A percentile compares a stretch with the other conserved stretches of the same genome.
Evolutionary conservation across 2,113 vertebrate genomes (phyloP).

Genomic region (Ctenomys sociabilis): DNA sequence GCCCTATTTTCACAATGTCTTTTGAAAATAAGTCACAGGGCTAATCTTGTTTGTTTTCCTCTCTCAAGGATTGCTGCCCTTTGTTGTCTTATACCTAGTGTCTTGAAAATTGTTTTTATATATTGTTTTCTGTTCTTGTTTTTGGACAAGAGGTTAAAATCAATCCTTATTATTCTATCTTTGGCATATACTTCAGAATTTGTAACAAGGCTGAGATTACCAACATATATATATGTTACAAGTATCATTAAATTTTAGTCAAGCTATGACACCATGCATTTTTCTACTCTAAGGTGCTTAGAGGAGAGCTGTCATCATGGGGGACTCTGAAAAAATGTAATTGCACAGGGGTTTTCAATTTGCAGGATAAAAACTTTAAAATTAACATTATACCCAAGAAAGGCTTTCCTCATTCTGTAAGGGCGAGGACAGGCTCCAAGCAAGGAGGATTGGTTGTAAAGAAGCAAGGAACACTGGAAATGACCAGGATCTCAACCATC

Average conservation of each 20-base stretch:
- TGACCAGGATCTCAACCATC: background rate
- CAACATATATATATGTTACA: background rate
- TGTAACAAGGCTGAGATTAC: background rate
- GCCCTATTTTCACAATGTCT: background rate
- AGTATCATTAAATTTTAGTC: background rate
- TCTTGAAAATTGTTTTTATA: background rate
- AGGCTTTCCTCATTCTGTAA: background rate
- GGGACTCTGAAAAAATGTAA: background rate
- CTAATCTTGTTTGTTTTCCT: rapidly evolving
- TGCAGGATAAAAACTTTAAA: background rate
- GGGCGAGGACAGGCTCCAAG: background rate
- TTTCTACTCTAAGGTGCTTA: background rate
- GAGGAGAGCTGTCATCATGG: background rate
- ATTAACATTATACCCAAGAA: background rate
- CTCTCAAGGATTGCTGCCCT: background rate
- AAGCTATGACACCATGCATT: background rate
- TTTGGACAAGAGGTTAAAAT: background rate
- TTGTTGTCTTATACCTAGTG: background rate
- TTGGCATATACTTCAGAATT: background rate
- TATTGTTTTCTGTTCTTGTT: background rate
- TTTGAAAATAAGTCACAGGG: background rate
- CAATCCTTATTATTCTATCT: background rate
- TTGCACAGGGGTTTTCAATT: background rate
- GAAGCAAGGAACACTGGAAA: background rate
- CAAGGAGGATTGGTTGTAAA: background rate